Percentiles rank a stretch among this genome's conserved stretches.
Conservation (phyloP, 2,797 vertebrate species). For the Toxotes lorentzi region DNA sequence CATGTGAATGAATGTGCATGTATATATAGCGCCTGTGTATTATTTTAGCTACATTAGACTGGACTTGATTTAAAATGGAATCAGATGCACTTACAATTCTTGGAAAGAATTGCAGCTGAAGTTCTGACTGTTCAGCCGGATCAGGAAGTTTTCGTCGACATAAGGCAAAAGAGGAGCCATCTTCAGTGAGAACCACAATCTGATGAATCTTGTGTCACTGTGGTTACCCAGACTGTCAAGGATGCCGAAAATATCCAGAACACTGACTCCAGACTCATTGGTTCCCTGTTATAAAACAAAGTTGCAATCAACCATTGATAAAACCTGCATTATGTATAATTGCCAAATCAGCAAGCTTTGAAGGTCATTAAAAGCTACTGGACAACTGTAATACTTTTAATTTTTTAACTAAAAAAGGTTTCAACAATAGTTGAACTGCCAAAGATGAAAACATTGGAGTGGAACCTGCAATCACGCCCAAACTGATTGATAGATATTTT, state of each 20-base stretch:
- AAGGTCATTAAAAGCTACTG: background rate
- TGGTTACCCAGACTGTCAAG: constrained; percentile 55
- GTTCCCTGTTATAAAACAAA: constrained; percentile 38
- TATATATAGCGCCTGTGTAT: background rate
- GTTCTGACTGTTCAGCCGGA: constrained; percentile 61
- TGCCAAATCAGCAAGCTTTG: background rate
- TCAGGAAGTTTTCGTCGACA: constrained; percentile 49
- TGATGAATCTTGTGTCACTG: constrained; percentile 55
- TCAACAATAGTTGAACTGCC: background rate
- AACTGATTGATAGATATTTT: background rate
- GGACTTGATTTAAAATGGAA: background rate
- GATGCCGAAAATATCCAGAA: constrained; percentile 58
- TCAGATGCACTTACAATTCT: constrained; percentile 61
- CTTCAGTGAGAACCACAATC: constrained; percentile 66
- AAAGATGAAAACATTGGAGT: background rate
- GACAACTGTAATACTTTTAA: background rate
- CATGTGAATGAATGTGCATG: background rate
- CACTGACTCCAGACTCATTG: constrained; percentile 34
- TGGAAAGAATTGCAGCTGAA: constrained; percentile 73
- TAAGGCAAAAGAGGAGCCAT: constrained; percentile 67
- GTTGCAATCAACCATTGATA: background rate
- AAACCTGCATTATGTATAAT: background rate
- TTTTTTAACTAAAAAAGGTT: background rate
- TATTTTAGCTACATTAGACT: background rate
- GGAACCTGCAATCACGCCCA: background rate